A percentile compares a stretch with the other conserved stretches of the same genome.
These are phyloP conservation scores for Megalops cyprinoides DNA, from an alignment of 2,797 vertebrate genomes.

Conservation along the genomic window DNA sequence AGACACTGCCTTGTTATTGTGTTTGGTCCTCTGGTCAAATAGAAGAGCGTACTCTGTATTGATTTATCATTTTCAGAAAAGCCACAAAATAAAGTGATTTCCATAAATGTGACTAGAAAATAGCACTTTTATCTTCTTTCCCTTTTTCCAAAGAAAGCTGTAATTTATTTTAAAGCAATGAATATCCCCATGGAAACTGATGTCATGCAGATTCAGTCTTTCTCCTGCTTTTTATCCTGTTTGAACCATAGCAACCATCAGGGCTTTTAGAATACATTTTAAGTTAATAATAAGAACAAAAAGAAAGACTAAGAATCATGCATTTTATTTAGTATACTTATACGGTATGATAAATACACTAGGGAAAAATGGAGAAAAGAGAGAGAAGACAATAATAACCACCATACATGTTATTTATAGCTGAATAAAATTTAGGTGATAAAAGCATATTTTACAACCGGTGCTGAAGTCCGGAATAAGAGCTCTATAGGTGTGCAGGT, in stretches of 20 bases:
- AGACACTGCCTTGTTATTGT: neutral
- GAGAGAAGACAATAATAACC: too few species aligned
- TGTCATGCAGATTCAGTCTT: neutral
- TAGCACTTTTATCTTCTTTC: neutral
- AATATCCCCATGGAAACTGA: conserved; percentile 24
- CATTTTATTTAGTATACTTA: too few species aligned
- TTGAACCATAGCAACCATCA: neutral
- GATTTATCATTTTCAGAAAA: conserved; percentile 10
- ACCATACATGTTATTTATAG: too few species aligned
- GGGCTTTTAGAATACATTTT: conserved; percentile 11
- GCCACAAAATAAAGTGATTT: conserved; percentile 26
- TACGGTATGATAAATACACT: too few species aligned
- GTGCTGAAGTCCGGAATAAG: too few species aligned
- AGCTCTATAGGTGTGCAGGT: too few species aligned
- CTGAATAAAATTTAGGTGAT: too few species aligned
- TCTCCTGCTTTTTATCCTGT: neutral
- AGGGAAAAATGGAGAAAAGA: too few species aligned
- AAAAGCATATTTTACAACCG: too few species aligned
- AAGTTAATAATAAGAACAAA: too few species aligned
- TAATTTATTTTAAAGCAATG: conserved; percentile 22
- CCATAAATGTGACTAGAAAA: conserved; percentile 26
- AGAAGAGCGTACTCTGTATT: conserved; percentile 17
- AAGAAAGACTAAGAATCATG: too few species aligned
- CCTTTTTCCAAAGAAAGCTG: neutral
- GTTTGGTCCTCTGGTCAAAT: neutral